Evolutionary conservation across 2,113 vertebrate species (phyloP).

Genomic region (Gobiocypris rarus): DNA sequence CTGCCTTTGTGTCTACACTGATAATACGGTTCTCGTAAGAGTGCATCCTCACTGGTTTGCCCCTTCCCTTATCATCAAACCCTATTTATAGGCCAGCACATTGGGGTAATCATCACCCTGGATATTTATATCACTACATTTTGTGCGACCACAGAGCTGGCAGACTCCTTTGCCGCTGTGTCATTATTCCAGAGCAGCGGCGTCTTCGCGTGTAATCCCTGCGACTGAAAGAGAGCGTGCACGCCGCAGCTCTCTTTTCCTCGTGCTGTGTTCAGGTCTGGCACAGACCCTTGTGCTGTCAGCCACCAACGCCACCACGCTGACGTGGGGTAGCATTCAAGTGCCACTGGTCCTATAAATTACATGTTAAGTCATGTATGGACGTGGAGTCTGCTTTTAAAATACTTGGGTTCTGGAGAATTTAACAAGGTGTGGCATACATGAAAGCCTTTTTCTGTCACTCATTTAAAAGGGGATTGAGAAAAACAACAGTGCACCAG

Average conservation of each 20-base stretch:
- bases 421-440: slow-evolving; percentile 70
- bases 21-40: not conserved
- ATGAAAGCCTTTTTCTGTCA: slow-evolving; percentile 58
- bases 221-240: no score
- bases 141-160: slow-evolving; percentile 43
- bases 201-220: no score
- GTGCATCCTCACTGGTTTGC: not conserved
- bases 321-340: slow-evolving; percentile 52
- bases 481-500: slow-evolving; percentile 56
- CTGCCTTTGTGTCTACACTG: slow-evolving; percentile 8
- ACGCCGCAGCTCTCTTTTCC: slow-evolving; percentile 19
- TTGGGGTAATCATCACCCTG: slow-evolving; percentile 29
- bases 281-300: slow-evolving; percentile 28
- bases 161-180: slow-evolving; percentile 33
- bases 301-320: slow-evolving; percentile 35
- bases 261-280: slow-evolving; percentile 25
- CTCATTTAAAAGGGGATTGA: slow-evolving; percentile 47
- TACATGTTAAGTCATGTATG: slow-evolving; percentile 63
- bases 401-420: slow-evolving; percentile 59
- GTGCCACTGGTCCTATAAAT: slow-evolving; percentile 68
- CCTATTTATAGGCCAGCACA: slow-evolving; percentile 25
- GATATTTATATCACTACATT: slow-evolving; percentile 43
- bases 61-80: slow-evolving; percentile 34
- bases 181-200: slow-evolving; percentile 52
- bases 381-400: slow-evolving; percentile 63